Base-by-base conservation (phyloP, 2,888 invertebrate genomes). In the Dicranocentrus wangi region DNA sequence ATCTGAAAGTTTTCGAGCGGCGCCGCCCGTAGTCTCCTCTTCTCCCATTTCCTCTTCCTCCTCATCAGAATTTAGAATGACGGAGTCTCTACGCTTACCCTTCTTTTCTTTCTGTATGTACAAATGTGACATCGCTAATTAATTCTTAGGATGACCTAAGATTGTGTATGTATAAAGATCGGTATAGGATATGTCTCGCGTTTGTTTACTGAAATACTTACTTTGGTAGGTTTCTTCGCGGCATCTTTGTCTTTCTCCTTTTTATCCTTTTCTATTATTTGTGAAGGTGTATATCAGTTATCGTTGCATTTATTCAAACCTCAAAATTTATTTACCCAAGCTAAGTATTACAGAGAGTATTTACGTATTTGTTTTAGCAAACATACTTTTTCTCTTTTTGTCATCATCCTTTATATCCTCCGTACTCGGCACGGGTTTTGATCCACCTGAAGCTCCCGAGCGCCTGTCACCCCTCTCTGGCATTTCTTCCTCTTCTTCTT, bases 401-500 rank as follows among this genome's bases (percentile, higher is more conserved):
- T 66, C 73, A 3, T 65, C 61, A 7, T 72, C 65, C 27, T 19
- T 25, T 1, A 65, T 10, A 13, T 53, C 60, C 0, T 19, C 32
- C 13, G 15, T 66, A n/a, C 5, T 8, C 15, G 13, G 17, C 13
- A 21, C n/a, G 60, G 32, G 5, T 27, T n/a, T n/a, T 17, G n/a
- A 25, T 3, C 8, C 27, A 25, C 2, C 25, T 27, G 58, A 58
- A 25, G 21, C 25, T 2, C 23, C 1, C 17, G 55, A 69, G 19
- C n/a, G 53, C 2, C 28, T 61, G 13, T 53, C 51, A 27, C 28
- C 70, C 75, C 75, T 63, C n/a, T 27, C 75, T 17, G 13, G 17
- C 23, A 43, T 81, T 19, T 21, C 71, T 47, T 66, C 71, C 42
- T 71, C 71, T 39, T 53, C 70, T n/a, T 80, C 72, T 47, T 47